These are phyloP conservation scores for Meta bourneti DNA, from an alignment of 2,888 invertebrate genomes.

Conservation along the genomic window DNA sequence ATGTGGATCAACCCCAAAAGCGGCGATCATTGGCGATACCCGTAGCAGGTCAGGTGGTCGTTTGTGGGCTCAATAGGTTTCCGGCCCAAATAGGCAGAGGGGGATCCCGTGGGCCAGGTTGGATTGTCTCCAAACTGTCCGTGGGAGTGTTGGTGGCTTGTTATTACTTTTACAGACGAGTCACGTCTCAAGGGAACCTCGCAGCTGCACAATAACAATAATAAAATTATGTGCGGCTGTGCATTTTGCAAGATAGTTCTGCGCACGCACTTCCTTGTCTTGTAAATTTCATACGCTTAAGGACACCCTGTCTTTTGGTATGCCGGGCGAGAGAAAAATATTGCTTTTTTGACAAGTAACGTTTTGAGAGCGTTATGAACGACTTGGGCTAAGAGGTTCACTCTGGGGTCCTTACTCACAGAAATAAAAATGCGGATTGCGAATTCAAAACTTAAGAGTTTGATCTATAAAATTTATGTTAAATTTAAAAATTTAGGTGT, in stretches of 20 bases:
- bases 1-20: slow-evolving; percentile 25
- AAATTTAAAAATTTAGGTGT: no score
- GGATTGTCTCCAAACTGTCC: slow-evolving; percentile 40
- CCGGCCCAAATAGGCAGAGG: slow-evolving; percentile 50
- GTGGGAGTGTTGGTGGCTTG: slow-evolving; percentile 39
- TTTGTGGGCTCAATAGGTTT: slow-evolving; percentile 65
- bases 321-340: no score
- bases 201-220: background rate
- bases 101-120: slow-evolving; percentile 11
- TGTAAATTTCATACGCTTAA: slow-evolving; percentile 2
- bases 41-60: slow-evolving; percentile 12
- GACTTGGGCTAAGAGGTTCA: no score
- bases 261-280: slow-evolving; percentile 36
- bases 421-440: no score
- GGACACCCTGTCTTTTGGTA: background rate
- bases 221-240: background rate
- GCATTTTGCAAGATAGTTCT: background rate
- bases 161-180: slow-evolving; percentile 5
- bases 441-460: no score
- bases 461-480: no score
- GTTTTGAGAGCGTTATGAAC: no score
- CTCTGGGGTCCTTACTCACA: no score
- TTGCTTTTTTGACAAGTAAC: no score
- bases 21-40: background rate
- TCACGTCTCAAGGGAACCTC: slow-evolving; percentile 38